Evolutionary conservation across 2,888 invertebrate species (phyloP).

Genomic region (Drosophila nr. medialis): DNA sequence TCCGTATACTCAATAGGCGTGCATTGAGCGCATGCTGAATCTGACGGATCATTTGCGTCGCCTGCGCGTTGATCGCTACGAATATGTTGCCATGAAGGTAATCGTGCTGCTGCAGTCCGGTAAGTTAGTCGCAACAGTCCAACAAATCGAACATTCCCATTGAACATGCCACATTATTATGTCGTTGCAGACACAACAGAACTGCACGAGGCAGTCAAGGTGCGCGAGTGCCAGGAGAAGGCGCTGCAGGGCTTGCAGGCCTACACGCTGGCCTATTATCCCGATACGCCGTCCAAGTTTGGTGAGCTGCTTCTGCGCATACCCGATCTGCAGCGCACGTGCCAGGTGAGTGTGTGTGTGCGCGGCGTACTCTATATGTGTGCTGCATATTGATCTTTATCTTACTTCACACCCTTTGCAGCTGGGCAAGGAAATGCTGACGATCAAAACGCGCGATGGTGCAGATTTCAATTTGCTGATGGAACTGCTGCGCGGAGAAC

Average conservation of each 20-base stretch:
- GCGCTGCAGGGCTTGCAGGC: conserved; percentile 96
- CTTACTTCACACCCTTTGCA: conserved; percentile 83
- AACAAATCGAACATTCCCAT: too few species aligned
- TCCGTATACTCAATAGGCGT: conserved; percentile 85
- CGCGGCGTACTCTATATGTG: rapidly evolving
- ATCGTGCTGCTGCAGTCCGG: conserved; percentile 96
- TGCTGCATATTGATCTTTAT: background rate
- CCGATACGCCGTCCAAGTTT: conserved; percentile 96
- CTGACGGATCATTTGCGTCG: conserved; percentile 96
- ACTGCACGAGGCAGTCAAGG: conserved; percentile 96
- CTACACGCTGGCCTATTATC: conserved; percentile 95
- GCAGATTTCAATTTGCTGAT: conserved; percentile 97
- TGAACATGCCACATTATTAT: background rate
- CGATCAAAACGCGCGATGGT: conserved; percentile 94
- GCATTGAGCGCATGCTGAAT: conserved; percentile 97
- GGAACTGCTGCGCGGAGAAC: conserved; percentile 97
- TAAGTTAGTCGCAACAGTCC: conserved; percentile 82
- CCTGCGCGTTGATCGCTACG: conserved; percentile 96
- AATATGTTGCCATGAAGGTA: conserved; percentile 98
- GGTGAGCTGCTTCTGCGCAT: conserved; percentile 96
- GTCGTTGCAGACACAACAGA: conserved; percentile 92
- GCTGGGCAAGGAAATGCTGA: conserved; percentile 97
- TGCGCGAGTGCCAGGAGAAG: conserved; percentile 96
- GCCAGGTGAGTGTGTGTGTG: conserved; percentile 88
- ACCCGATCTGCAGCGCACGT: conserved; percentile 97